Percentiles rank a stretch among this genome's conserved stretches.
phyloP scores from a whole-genome alignment of 2,797 vertebrate species.

The Chiloscyllium punctatum region DNA sequence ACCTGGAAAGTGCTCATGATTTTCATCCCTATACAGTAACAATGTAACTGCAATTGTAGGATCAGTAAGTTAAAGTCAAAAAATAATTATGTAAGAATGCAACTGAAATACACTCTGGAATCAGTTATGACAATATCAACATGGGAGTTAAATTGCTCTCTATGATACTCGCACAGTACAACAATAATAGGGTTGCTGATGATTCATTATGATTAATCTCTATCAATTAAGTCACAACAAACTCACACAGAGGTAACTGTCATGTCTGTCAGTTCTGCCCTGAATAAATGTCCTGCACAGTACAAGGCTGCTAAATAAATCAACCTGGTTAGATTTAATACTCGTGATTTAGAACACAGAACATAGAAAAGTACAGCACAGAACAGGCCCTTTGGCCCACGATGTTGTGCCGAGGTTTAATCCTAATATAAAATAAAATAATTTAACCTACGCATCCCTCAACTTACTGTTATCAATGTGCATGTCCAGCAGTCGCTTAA shows the following conservation, averaged over 20 bases:
- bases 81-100: background rate
- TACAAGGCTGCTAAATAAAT: background rate
- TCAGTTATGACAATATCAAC: background rate
- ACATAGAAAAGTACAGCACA: no score
- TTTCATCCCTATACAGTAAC: background rate
- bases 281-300: background rate
- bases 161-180: background rate
- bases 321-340: background rate
- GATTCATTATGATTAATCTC: no score
- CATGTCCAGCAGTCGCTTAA: no score
- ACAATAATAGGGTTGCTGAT: background rate
- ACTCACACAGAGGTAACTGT: background rate
- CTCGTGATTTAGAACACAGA: no score
- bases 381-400: no score
- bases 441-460: no score
- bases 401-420: no score
- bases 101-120: background rate
- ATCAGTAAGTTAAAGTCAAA: background rate
- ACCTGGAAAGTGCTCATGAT: background rate
- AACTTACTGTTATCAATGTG: no score
- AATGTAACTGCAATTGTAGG: background rate
- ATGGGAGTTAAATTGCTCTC: background rate
- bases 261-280: background rate
- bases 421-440: no score
- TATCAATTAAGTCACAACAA: background rate